These are phyloP conservation scores for Mythimna impura DNA, from an alignment of 2,888 invertebrate species.

Conservation along the genomic window DNA sequence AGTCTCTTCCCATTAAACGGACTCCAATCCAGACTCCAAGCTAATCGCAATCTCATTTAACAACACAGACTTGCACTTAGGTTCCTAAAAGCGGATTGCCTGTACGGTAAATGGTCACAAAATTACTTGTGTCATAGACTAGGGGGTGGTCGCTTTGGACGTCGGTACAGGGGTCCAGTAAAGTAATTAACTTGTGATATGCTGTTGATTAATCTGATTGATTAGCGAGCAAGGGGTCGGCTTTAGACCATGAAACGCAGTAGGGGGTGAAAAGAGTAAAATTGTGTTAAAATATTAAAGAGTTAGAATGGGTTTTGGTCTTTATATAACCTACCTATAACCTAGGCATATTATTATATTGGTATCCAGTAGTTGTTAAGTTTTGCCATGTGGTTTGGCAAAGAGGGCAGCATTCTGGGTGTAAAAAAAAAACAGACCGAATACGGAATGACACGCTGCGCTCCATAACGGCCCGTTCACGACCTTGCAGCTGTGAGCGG, in stretches of 20 bases:
- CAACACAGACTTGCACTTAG: background rate
- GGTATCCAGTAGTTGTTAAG: too few relatives aligned
- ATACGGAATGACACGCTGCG: too few relatives aligned
- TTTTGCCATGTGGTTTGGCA: too few relatives aligned
- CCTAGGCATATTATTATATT: too few relatives aligned
- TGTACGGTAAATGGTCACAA: slow-evolving; percentile 8
- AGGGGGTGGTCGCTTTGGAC: background rate
- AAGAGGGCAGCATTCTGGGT: too few relatives aligned
- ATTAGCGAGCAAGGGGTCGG: slow-evolving; percentile 1
- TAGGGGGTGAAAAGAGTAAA: background rate
- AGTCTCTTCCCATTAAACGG: background rate
- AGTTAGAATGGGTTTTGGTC: background rate
- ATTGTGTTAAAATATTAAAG: background rate
- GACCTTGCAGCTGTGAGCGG: too few relatives aligned
- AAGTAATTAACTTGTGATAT: slow-evolving; percentile 32
- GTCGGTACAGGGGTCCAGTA: background rate
- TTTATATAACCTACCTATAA: too few relatives aligned
- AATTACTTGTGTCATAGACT: slow-evolving; percentile 21
- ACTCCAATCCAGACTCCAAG: background rate
- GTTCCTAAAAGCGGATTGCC: background rate
- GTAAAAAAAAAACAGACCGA: too few relatives aligned
- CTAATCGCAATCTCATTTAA: background rate
- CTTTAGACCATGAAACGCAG: slow-evolving; percentile 10
- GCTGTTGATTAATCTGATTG: slow-evolving; percentile 23
- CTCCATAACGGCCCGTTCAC: too few relatives aligned